phyloP scores from a whole-genome alignment of 2,797 vertebrate genomes.

The Takifugu rubripes region DNA sequence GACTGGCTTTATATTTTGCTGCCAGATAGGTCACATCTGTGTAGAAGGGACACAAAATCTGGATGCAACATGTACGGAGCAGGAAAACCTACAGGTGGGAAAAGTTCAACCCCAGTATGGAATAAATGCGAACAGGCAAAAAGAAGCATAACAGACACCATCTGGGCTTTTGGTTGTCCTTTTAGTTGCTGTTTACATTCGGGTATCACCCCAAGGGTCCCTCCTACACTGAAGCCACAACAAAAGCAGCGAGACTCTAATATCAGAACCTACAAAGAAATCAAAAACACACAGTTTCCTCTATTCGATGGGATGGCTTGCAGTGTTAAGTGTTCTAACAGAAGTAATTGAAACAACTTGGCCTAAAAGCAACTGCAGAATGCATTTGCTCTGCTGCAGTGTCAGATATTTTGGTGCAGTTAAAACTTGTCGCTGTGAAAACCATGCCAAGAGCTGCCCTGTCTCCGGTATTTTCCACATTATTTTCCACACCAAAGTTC shows the following conservation, averaged over 20 bases:
- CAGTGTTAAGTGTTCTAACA: no score
- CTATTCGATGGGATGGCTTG: no score
- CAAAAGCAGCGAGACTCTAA: constrained; percentile 21
- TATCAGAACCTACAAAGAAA: constrained; percentile 6
- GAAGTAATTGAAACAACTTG: no score
- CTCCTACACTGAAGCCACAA: constrained; percentile 40
- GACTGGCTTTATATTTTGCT: constrained; percentile 28
- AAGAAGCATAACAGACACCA: constrained; percentile 64
- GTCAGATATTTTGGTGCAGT: constrained; percentile 5
- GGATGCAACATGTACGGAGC: constrained; percentile 55
- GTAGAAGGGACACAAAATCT: constrained; percentile 45
- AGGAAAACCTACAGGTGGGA: constrained; percentile 70
- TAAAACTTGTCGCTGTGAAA: constrained; percentile 10
- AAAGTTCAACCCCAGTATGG: constrained; percentile 52
- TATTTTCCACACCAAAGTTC: constrained; percentile 12
- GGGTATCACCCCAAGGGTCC: constrained; percentile 41
- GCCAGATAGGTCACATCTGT: constrained; percentile 38
- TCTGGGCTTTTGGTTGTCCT: constrained; percentile 39
- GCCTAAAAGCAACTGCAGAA: no score
- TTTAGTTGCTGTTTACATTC: constrained; percentile 25
- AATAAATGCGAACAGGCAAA: constrained; percentile 27
- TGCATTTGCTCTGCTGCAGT: not conserved
- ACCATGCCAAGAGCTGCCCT: not conserved
- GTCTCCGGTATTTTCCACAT: not conserved
- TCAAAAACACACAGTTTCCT: constrained; percentile 4